These are phyloP conservation scores for Porites lobata DNA, from an alignment of 92 coral and sea anemone species.

Conservation along the genomic window DNA sequence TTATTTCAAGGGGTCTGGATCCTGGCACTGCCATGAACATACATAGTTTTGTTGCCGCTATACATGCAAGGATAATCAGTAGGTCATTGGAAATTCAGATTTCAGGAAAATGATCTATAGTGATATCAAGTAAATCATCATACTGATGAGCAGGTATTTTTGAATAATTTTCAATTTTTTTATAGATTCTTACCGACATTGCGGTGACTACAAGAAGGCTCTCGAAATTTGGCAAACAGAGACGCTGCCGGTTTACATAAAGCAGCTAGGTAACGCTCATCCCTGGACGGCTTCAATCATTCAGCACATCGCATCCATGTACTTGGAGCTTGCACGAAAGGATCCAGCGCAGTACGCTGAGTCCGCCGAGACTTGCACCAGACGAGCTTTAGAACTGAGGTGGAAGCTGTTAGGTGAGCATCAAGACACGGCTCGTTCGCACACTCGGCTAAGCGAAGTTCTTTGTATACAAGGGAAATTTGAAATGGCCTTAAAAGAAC, in stretches of 20 bases:
- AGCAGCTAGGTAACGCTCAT: constrained; percentile 15
- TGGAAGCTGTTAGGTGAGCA: background rate
- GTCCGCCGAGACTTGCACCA: constrained; percentile 1
- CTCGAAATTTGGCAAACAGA: background rate
- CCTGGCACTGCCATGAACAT: no score
- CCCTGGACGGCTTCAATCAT: constrained; percentile 29
- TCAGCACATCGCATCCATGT: constrained; percentile 6
- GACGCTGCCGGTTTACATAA: constrained; percentile 21
- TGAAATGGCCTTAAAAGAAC: background rate
- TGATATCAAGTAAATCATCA: no score
- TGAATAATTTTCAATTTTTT: background rate
- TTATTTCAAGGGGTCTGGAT: no score
- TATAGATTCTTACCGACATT: constrained; percentile 16
- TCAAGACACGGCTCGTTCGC: constrained; percentile 32
- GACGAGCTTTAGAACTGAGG: constrained; percentile 1
- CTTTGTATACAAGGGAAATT: background rate
- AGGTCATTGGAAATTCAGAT: no score
- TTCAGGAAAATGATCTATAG: no score
- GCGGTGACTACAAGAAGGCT: background rate
- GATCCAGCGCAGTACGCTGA: background rate
- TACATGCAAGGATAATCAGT: no score
- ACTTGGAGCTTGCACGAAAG: background rate
- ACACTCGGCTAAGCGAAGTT: background rate
- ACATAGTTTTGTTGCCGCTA: no score
- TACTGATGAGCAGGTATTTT: no score